These are phyloP conservation scores for Coregonus ussuriensis DNA, from an alignment of 2,797 vertebrate genomes.

Conservation along the genomic window DNA sequence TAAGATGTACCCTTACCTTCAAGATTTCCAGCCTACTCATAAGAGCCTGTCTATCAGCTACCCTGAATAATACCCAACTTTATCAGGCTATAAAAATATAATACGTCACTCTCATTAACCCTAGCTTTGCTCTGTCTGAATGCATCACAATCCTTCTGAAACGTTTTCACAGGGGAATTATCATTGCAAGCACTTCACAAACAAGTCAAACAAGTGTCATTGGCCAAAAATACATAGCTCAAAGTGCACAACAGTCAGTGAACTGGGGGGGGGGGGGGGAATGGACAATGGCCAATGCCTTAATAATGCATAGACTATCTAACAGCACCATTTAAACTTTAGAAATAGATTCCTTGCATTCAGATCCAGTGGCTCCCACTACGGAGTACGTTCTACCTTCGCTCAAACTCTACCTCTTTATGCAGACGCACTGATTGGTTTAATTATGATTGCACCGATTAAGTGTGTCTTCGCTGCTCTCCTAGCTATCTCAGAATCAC, in stretches of 20 bases:
- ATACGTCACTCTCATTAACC: conserved; percentile 40
- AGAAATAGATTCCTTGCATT: conserved; percentile 35
- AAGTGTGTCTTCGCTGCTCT: conserved; percentile 50
- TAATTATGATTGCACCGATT: conserved; percentile 71
- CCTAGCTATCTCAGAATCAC: conserved; percentile 51
- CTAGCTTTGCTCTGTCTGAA: conserved; percentile 46
- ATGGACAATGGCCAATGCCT: conserved; percentile 20
- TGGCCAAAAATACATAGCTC: conserved; percentile 41
- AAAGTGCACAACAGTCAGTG: conserved; percentile 44
- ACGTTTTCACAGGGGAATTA: conserved; percentile 35
- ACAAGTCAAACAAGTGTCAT: conserved; percentile 35
- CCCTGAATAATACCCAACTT: neutral
- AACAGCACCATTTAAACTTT: conserved; percentile 63
- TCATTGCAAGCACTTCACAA: conserved; percentile 54
- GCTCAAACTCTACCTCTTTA: conserved; percentile 41
- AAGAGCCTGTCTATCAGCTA: neutral
- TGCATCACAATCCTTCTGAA: conserved; percentile 33
- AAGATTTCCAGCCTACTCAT: neutral
- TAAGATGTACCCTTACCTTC: neutral
- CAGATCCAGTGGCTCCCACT: conserved; percentile 12
- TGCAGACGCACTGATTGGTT: conserved; percentile 60
- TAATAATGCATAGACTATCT: conserved; percentile 69
- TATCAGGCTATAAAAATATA: neutral
- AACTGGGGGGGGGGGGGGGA: no score
- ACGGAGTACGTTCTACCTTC: conserved; percentile 24